A percentile compares a stretch with the other conserved stretches of the same genome.
phyloP scores from a whole-genome alignment of 1,140 invertebrate genomes.

The Steinernema khuongi region DNA sequence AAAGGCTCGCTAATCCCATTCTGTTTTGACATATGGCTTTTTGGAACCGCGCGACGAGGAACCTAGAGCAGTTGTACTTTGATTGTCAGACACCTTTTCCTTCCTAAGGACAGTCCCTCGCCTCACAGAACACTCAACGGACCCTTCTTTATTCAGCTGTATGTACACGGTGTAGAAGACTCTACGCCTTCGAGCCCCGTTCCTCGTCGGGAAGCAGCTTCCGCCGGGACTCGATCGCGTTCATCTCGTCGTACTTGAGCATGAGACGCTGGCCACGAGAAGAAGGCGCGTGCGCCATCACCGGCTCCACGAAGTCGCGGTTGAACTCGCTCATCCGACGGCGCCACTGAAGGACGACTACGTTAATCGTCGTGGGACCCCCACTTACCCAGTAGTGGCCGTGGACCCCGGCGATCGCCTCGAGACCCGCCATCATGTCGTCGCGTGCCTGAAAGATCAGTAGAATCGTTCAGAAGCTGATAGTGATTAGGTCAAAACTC shows the following conservation, averaged over 20 bases:
- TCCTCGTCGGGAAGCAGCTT: not conserved
- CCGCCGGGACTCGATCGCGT: not conserved
- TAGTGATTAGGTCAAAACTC: no score
- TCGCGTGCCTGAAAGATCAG: constrained; percentile 25
- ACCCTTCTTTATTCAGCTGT: not conserved
- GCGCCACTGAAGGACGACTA: constrained; percentile 32
- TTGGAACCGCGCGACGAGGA: no score
- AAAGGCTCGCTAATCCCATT: no score
- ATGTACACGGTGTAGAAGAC: no score
- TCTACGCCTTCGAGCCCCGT: not conserved
- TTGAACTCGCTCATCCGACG: constrained; percentile 31
- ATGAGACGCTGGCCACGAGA: constrained; percentile 27
- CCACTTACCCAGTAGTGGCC: constrained; percentile 43
- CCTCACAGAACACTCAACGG: no score
- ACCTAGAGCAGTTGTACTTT: no score
- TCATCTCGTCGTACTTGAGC: constrained; percentile 22
- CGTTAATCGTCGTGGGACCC: constrained; percentile 9
- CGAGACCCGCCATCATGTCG: constrained; percentile 46
- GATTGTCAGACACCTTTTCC: no score
- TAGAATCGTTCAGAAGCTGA: no score
- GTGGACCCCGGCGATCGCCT: constrained; percentile 42
- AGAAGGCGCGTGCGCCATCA: constrained; percentile 17
- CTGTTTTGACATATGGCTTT: no score
- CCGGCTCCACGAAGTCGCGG: constrained; percentile 21
- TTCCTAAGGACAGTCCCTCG: no score